A percentile compares a stretch with the other conserved stretches of the same genome.
These are phyloP conservation scores for Limnephilus rhombicus DNA, from an alignment of 2,888 invertebrate genomes.

Conservation along the genomic window DNA sequence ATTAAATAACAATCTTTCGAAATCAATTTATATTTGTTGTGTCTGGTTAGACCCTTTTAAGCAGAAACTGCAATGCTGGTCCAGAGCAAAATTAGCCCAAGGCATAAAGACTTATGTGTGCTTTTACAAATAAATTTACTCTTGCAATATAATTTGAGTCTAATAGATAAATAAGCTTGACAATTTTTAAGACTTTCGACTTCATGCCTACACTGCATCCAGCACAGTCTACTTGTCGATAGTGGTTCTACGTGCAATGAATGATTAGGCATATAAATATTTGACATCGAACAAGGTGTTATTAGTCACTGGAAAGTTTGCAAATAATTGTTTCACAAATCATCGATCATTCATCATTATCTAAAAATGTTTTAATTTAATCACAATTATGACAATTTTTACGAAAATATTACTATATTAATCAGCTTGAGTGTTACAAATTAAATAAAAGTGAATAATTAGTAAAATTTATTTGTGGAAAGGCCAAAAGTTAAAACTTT, in stretches of 20 bases:
- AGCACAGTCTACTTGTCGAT: neutral
- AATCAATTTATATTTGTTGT: too few species aligned
- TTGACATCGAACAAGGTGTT: slow-evolving; percentile 10
- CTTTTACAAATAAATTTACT: too few species aligned
- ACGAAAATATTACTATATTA: neutral
- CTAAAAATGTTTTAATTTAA: neutral
- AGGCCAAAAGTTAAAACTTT: neutral
- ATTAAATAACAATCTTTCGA: too few species aligned
- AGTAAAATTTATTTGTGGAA: neutral
- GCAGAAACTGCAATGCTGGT: too few species aligned
- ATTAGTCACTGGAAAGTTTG: neutral
- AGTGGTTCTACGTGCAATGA: neutral
- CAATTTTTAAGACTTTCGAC: neutral
- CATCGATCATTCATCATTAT: neutral
- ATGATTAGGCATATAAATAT: neutral
- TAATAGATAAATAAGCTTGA: too few species aligned
- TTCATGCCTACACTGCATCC: neutral
- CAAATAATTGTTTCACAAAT: slow-evolving; percentile 5
- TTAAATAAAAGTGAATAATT: neutral
- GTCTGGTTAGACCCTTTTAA: too few species aligned
- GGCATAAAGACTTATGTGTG: too few species aligned
- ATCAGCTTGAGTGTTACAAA: neutral
- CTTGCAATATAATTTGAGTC: too few species aligned
- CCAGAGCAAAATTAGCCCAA: too few species aligned
- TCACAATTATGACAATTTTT: neutral